Conservation (phyloP, 2,888 invertebrate genomes). For the Drosophila anceps region DNA sequence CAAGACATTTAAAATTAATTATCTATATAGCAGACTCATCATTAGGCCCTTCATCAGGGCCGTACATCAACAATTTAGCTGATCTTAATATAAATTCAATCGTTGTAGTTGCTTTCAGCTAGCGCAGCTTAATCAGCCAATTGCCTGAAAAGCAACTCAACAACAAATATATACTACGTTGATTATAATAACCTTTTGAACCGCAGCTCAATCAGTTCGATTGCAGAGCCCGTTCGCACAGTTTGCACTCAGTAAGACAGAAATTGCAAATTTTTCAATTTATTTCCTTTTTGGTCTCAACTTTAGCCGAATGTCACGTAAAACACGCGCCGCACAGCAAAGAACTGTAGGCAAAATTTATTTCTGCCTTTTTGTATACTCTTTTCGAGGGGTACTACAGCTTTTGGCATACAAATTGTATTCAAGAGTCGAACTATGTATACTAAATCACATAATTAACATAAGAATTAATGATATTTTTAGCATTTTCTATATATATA, state of each 20-base stretch:
- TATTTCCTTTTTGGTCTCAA: slow-evolving; percentile 26
- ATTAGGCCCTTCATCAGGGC: background rate
- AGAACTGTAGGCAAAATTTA: slow-evolving; percentile 14
- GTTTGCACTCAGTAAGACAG: slow-evolving; percentile 19
- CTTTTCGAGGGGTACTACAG: background rate
- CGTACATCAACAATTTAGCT: slow-evolving; percentile 1
- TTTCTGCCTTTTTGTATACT: background rate
- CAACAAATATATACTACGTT: slow-evolving; percentile 9
- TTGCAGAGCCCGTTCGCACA: slow-evolving; percentile 10
- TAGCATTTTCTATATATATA: no score
- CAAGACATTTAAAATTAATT: background rate
- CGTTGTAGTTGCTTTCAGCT: slow-evolving; percentile 11
- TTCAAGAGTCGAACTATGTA: no score
- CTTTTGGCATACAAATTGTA: background rate
- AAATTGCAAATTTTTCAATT: slow-evolving; percentile 61
- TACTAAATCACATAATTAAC: no score
- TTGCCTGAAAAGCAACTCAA: slow-evolving; percentile 5
- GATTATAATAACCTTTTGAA: slow-evolving; percentile 43
- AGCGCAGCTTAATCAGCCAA: slow-evolving; percentile 42
- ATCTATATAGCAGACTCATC: no score
- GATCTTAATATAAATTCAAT: background rate
- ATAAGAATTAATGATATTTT: no score
- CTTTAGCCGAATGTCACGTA: slow-evolving; percentile 62
- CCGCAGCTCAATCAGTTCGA: slow-evolving; percentile 45
- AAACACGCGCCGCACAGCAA: slow-evolving; percentile 46